Evolutionary conservation across 2,113 vertebrate genomes (phyloP), one percentile per base, ranked within the genome.

Genomic region (Myiopsitta monachus): DNA sequence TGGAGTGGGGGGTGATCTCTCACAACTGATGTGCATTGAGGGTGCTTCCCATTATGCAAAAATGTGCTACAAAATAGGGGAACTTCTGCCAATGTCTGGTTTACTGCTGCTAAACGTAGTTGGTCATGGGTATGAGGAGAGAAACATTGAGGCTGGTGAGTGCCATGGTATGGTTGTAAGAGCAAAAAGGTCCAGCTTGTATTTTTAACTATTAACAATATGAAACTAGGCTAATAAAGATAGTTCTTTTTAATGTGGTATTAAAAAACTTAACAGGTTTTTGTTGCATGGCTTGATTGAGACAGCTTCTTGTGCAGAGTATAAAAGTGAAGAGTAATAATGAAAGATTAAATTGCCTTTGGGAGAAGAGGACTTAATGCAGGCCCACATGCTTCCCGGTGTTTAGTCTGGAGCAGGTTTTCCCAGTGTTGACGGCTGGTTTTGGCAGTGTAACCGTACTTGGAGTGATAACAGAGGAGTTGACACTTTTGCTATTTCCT

Each of bases 91-190:
- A 3, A 1, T 17, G 36, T 17, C 27, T 59, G 43, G 38, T 83
- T 41, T 57, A 33, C 7, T 14, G 2, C 51, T 51, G 31, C 18
- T 36, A 31, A 44, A 7, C 49, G 39, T n/a, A 28, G 15, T 12
- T 57, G n/a, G 16, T 24, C 2, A 0, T 0, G 6, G n/a, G 17
- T 55, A 17, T 10, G 10, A 16, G 21, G 84, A 44, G 41, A 62
- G 54, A 31, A 27, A 8, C 3, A 1, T 10, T 0, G 24, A 49
- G 28, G 41, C 49, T 22, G 6, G 2, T 3, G 36, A 16, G 43
- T 1, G 3, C 33, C 3, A 4, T 61, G n/a, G 1, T 62, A 47
- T 33, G 62, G 11, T 39, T 23, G 26, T 36, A 2, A 36, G 14
- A 6, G 11, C 11, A 8, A 17, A 6, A 3, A 36, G 38, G 10